phyloP scores from a whole-genome alignment of 2,888 invertebrate genomes.

The Lissonota sp. region DNA sequence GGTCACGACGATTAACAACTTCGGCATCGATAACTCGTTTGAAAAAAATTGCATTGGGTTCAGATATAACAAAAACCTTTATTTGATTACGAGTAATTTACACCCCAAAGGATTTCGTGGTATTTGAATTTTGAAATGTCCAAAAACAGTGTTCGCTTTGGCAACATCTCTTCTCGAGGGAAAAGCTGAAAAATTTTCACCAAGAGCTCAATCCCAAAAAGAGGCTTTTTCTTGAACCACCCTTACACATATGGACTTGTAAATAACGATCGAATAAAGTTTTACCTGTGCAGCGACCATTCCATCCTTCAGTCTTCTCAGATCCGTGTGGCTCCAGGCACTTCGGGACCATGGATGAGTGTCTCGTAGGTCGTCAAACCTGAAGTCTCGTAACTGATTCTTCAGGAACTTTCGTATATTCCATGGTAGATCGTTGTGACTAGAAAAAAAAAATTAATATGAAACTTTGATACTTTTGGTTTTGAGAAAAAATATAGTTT shows the following conservation, averaged over 20 bases:
- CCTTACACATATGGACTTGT: too few species aligned
- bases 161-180: too few species aligned
- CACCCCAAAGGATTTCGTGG: too few species aligned
- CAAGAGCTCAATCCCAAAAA: too few species aligned
- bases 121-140: too few species aligned
- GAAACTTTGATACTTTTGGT: background rate
- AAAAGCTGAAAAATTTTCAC: too few species aligned
- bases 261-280: background rate
- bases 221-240: too few species aligned
- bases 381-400: slow-evolving; percentile 93
- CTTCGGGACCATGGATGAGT: slow-evolving; percentile 90
- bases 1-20: background rate
- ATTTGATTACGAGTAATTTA: too few species aligned
- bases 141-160: too few species aligned
- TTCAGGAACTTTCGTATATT: slow-evolving; percentile 95
- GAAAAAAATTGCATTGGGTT: too few species aligned
- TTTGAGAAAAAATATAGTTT: background rate
- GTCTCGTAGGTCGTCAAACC: slow-evolving; percentile 89
- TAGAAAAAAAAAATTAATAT: slow-evolving; percentile 78
- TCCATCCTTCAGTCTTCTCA: slow-evolving; percentile 89
- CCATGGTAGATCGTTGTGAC: slow-evolving; percentile 96
- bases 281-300: slow-evolving; percentile 92
- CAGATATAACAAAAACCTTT: too few species aligned
- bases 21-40: too few species aligned
- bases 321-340: slow-evolving; percentile 92